Base-by-base conservation (phyloP, 2,113 vertebrate genomes). In the Argyrosomus japonicus region DNA sequence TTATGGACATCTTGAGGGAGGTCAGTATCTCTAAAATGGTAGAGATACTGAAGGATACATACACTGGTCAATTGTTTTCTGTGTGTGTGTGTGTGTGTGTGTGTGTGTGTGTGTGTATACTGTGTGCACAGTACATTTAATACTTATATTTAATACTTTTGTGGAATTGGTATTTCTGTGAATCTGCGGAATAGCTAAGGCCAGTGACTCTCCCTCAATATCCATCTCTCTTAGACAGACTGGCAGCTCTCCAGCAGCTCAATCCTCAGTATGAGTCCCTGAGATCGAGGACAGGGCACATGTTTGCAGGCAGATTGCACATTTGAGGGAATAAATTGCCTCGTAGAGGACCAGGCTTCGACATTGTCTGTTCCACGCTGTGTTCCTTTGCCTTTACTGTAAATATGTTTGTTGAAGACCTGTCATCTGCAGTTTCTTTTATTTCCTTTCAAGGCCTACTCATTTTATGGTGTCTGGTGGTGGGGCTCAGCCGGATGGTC, bases 231-330 rank as follows among this genome's bases (percentile, higher is more conserved):
- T 88, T 65, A 88, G 88, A 89, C 68, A n/a, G 51, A 60, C 88
- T 90, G 87, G 88, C 88, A 73, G 89, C 76, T 87, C 75, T 89
- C 80, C 82, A 89, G 82, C 64, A 68, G 69, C 86, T 91, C 86
- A 86, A 80, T 91, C 87, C 82, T 87, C 67, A 63, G 79, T 70
- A 64, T 83, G 87, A 84, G 90, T 87, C 88, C 83, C 81, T 86
- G 86, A 93, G 85, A 93, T 90, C 86, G 91, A 92, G 87, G 88
- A 89, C 83, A 32, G 85, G 86, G 78, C 87, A 87, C 89, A 90
- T 94, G 91, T 93, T 91, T 91, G 81, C 83, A 88, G 87, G 86
- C 92, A 93, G 84, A 92, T 92, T 93, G 90, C 87, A 91, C 93
- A 90, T 93, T 93, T 82, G 90, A 80, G 72, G 86, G 84, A 90